Evolutionary conservation across 2,888 invertebrate genomes (phyloP), one percentile per base, ranked within the genome.

Genomic region (Tetanocera ferruginea): DNA sequence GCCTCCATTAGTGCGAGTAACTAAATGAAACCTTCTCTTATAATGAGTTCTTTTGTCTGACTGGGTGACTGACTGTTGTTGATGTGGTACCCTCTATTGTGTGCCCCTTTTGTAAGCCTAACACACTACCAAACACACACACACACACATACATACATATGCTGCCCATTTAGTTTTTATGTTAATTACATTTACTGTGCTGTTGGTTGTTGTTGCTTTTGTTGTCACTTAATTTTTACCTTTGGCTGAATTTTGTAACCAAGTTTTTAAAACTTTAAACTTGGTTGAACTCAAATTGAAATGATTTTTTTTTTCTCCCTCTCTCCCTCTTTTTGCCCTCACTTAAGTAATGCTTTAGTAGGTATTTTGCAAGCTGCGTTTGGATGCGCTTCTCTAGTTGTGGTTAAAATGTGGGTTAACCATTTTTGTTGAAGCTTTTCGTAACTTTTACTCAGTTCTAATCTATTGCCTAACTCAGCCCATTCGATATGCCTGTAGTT

Each of bases 131-230:
- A 31, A 4, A 67, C 43, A 67, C 67, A 37, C 60, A 49, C 69
- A 69, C 25, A 49, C 55, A 71, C n/a, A 71, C n/a, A 49, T n/a
- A 71, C 34, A 34, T 17, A n/a, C 64, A 37, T 9, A 66, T 66
- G n/a, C 9, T 34, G 1, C 43, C 43, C 43, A 25, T 60, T 60
- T 60, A 60, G 25, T 25, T 67, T 43, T 43, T 64, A 74, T 74
- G 74, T 74, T 74, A 74, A 74, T 74, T 74, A 28, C 62, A 37
- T 37, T 74, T 74, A 49, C 3, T 66, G 64, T 34, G 31, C 8
- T 66, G 28, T 37, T 31, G n/a, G n/a, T 66, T n/a, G 11, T 66
- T 31, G 34, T 52, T 72, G 55, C 57, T 72, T 34, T 57, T 71
- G 71, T 51, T 71, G 51, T 37, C 34, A 19, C 34, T 17, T n/a